Evolutionary conservation across 2,113 vertebrate species (phyloP).

Genomic region (Suncus etruscus): DNA sequence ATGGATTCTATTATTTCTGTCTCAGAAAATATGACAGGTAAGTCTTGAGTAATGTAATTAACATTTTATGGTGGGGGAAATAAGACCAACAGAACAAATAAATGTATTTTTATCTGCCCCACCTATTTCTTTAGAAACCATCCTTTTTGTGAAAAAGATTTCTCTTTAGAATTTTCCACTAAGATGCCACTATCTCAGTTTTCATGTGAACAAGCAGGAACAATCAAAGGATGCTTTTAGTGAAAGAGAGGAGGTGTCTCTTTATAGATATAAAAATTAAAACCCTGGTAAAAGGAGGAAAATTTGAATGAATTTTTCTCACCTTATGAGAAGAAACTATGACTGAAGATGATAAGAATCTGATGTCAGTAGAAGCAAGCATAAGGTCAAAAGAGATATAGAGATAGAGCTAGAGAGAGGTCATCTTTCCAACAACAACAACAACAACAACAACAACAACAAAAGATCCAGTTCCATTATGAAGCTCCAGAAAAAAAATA

Average conservation of each 20-base stretch:
- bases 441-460: too few relatives aligned
- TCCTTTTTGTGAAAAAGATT: not conserved
- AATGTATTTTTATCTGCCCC: not conserved
- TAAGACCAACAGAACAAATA: not conserved
- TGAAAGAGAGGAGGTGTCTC: not conserved
- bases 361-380: not conserved
- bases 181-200: not conserved
- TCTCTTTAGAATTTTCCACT: too few relatives aligned
- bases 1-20: conserved; percentile 28
- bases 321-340: not conserved
- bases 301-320: too few relatives aligned
- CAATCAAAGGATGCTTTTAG: not conserved
- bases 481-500: too few relatives aligned
- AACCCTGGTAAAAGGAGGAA: not conserved
- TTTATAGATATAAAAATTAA: not conserved
- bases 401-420: too few relatives aligned
- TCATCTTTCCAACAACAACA: too few relatives aligned
- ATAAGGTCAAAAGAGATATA: too few relatives aligned
- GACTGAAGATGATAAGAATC: not conserved
- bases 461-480: too few relatives aligned
- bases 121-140: conserved; percentile 20
- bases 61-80: not conserved
- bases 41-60: conserved; percentile 11
- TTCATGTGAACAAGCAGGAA: not conserved
- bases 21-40: conserved; percentile 41